Evolutionary conservation across 2,113 vertebrate genomes (phyloP), one percentile per base, ranked within the genome.

Genomic region (Erinaceus europaeus): DNA sequence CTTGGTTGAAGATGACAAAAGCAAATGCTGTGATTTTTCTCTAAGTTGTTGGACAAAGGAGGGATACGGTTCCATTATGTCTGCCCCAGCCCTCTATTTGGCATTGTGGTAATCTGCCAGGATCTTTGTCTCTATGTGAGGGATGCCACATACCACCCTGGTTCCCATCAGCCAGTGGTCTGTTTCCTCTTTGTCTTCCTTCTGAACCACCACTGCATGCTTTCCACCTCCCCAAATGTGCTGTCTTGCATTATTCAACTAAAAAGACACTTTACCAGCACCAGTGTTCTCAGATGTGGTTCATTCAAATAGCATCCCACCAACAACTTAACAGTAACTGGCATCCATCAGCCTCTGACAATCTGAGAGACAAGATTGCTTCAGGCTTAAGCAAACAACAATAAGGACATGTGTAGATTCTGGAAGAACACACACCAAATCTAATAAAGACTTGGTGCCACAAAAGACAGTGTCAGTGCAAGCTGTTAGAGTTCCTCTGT

Each of bases 141-240:
- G 87, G 91, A 86, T 11, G 36, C 93, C 93, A 52, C 92, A 86
- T 87, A 75, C 92, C 94, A 92, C 91, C 89, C 93, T 32, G 81
- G 77, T 92, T 93, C 94, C 93, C 95, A 92, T 68, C 90, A 94
- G 86, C 72, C 78, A 89, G 93, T 3, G 46, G 89, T 95, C 95
- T 95, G 94, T 87, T 96, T 94, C 89, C 75, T 73, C 92, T 94
- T 95, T 94, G 92, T 94, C 85, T 94, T 88, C 91, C 87, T 91
- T 95, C 94, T 94, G 78, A 94, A 85, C 92, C 76, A 79, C 94
- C 62, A 91, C 89, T 5, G 67, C 82, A 50, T 83, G 85, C 83
- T 78, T 91, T 94, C 92, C 67, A 85, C 89, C 92, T 95, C 94
- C 93, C 90, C 68, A 83, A 89, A 90, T 89, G 85, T 73, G 85